These are phyloP conservation scores for Hemicentrotus pulcherrimus DNA, from an alignment of 35 echinoderm and acorn worm genomes.

Conservation along the genomic window DNA sequence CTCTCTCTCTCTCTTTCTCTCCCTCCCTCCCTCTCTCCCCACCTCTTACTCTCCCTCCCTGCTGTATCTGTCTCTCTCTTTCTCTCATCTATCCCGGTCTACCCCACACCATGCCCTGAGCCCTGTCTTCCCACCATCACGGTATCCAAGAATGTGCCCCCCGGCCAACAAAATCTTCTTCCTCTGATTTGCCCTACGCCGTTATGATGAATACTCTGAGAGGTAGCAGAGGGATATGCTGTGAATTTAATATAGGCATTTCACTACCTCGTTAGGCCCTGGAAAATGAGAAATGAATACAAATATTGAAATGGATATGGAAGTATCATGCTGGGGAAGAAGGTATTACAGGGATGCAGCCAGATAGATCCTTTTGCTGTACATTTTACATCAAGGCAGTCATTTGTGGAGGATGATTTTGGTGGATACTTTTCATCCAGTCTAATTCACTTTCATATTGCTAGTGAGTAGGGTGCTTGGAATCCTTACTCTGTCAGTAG, in stretches of 20 bases:
- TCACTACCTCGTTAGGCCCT: slow-evolving; percentile 15
- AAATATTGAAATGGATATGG: not conserved
- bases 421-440: not conserved
- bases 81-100: not conserved
- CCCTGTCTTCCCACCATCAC: not conserved
- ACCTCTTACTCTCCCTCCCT: not conserved
- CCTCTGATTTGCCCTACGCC: not conserved
- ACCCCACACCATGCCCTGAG: not conserved
- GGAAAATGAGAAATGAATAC: slow-evolving; percentile 13
- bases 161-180: not conserved
- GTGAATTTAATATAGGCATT: not conserved
- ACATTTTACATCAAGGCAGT: not conserved
- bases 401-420: not conserved
- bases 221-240: not conserved
- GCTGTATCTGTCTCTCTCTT: not conserved
- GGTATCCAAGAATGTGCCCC: not conserved
- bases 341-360: not conserved
- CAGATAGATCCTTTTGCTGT: not conserved
- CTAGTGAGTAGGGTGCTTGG: not conserved
- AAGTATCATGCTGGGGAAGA: not conserved
- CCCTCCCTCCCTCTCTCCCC: not conserved
- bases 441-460: not conserved
- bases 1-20: not conserved
- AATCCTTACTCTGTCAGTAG: not conserved
- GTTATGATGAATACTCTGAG: not conserved